Conservation (phyloP, 2,113 vertebrate species). For the Amphiprion ocellaris region DNA sequence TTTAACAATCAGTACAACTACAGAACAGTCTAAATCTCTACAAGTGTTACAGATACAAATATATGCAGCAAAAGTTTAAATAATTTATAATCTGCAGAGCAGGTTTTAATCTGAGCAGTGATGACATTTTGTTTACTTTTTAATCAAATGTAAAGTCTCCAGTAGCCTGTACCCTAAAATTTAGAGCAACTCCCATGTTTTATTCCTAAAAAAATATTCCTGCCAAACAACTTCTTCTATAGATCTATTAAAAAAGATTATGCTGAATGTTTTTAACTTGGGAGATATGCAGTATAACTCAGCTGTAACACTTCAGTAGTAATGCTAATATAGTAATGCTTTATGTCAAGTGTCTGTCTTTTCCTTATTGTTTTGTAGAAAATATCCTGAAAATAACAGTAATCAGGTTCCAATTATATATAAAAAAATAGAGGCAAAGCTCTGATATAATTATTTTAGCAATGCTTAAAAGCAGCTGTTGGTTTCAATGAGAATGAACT, state of each 20-base stretch:
- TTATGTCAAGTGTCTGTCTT: slow-evolving; percentile 16
- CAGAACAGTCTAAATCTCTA: slow-evolving; percentile 19
- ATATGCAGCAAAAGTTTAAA: not conserved
- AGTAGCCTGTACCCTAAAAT: slow-evolving; percentile 1
- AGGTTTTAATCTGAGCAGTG: slow-evolving; percentile 48
- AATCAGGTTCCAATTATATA: too few species aligned
- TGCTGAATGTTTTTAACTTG: not conserved
- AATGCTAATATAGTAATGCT: not conserved
- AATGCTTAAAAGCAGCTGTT: too few species aligned
- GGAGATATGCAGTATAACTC: not conserved
- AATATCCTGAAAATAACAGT: too few species aligned
- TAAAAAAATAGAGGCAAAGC: too few species aligned
- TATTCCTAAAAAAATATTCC: not conserved
- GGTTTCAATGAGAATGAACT: too few species aligned
- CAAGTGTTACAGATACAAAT: slow-evolving; percentile 7
- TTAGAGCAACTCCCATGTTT: slow-evolving; percentile 4
- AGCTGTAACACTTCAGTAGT: not conserved
- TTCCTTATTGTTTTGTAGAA: not conserved
- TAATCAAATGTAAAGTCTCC: slow-evolving; percentile 37
- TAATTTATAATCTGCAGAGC: slow-evolving; percentile 15
- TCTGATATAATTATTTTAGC: too few species aligned
- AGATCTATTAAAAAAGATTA: not conserved
- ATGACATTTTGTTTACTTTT: slow-evolving; percentile 29
- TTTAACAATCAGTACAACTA: slow-evolving; percentile 34
- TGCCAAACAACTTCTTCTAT: not conserved